Evolutionary conservation across 1,140 invertebrate genomes (phyloP).

Genomic region (Camponotus floridanus): DNA sequence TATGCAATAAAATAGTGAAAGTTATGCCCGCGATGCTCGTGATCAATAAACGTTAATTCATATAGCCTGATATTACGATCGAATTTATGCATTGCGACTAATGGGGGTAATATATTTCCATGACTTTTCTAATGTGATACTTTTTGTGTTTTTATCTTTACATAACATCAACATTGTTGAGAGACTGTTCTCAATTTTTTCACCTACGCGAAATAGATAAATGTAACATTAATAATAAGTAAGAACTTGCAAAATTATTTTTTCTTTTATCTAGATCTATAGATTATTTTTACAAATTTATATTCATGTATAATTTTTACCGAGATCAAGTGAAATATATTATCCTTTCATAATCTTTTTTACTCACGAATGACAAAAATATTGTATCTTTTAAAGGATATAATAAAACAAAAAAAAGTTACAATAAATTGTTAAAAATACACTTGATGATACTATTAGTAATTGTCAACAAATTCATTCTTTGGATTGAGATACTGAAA

Average conservation of each 20-base stretch:
- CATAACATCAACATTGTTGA: slow-evolving; percentile 1
- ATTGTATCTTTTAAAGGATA: not conserved
- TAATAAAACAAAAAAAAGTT: no score
- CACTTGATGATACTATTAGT: not conserved
- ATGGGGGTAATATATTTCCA: slow-evolving; percentile 49
- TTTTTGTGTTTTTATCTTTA: not conserved
- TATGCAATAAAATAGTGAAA: slow-evolving; percentile 55
- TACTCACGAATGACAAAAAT: not conserved
- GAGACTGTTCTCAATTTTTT: not conserved
- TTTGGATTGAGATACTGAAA: slow-evolving; percentile 28
- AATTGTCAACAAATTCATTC: not conserved
- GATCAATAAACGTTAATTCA: slow-evolving; percentile 64
- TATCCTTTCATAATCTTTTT: not conserved
- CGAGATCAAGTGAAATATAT: not conserved
- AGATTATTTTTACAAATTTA: not conserved
- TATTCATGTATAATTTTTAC: not conserved
- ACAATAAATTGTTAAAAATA: no score
- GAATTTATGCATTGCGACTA: slow-evolving; percentile 63
- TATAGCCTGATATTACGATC: slow-evolving; percentile 55
- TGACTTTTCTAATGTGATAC: not conserved
- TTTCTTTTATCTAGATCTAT: not conserved
- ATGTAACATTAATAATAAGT: not conserved
- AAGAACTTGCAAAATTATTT: not conserved
- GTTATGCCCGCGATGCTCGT: slow-evolving; percentile 40
- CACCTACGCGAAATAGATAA: not conserved